Conservation (phyloP, 2,888 invertebrate genomes). For the Lepidonotus clava region DNA sequence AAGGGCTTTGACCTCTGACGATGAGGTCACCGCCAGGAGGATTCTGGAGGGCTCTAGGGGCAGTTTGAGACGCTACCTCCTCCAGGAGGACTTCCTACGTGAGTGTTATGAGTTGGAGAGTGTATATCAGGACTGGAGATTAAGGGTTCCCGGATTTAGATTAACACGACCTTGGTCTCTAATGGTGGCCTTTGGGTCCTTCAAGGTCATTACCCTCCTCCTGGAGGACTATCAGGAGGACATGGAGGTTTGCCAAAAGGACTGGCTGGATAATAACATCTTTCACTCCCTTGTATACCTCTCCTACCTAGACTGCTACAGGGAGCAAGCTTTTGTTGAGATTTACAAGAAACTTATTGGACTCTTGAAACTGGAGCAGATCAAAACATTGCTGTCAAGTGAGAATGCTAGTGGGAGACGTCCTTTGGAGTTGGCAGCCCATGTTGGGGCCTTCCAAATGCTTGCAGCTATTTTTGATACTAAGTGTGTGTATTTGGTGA, state of each 20-base stretch:
- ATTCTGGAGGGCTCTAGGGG: background rate
- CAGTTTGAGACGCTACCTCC: background rate
- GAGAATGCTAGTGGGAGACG: conserved; percentile 47
- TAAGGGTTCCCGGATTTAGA: background rate
- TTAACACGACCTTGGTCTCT: background rate
- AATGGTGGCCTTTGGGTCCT: background rate
- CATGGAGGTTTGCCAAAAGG: background rate
- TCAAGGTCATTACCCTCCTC: background rate
- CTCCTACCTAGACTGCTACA: background rate
- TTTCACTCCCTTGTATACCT: conserved; percentile 48
- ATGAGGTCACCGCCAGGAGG: background rate
- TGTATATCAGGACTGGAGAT: background rate
- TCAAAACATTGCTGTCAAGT: background rate
- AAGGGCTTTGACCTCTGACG: background rate
- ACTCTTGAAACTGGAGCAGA: background rate
- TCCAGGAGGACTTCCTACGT: background rate
- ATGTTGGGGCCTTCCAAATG: conserved; percentile 13
- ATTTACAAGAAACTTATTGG: conserved; percentile 22
- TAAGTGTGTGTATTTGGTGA: conserved; percentile 41
- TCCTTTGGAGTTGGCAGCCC: conserved; percentile 56
- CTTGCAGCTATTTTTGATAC: conserved; percentile 54
- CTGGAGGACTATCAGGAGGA: conserved; percentile 31
- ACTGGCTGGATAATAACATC: conserved; percentile 29
- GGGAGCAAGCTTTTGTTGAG: conserved; percentile 7
- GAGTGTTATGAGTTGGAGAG: background rate